phyloP scores from a whole-genome alignment of 2,113 vertebrate species.

The Alouatta palliata region DNA sequence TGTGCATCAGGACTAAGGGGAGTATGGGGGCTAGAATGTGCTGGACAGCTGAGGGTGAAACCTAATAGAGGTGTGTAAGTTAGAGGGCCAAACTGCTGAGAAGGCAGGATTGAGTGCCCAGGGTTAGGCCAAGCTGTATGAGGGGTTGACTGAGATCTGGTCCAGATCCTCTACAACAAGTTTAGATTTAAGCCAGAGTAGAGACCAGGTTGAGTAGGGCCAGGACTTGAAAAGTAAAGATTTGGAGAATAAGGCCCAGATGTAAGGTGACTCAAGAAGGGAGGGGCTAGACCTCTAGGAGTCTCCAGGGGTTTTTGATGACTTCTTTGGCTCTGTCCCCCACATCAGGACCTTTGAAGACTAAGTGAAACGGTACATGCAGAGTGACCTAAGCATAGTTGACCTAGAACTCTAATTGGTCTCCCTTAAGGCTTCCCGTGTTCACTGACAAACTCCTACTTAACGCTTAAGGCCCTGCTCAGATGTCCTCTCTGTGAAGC shows the following conservation, averaged over 20 bases:
- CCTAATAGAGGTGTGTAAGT: background rate
- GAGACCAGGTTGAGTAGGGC: background rate
- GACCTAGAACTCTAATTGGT: background rate
- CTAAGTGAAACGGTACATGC: background rate
- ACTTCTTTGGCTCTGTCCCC: background rate
- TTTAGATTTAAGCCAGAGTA: slow-evolving; percentile 9
- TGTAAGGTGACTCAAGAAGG: background rate
- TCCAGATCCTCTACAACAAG: background rate
- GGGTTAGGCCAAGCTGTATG: background rate
- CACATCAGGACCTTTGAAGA: background rate
- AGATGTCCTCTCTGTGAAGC: background rate
- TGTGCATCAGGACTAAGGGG: background rate
- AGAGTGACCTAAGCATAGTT: background rate
- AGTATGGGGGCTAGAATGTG: too few relatives aligned
- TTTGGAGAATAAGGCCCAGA: background rate
- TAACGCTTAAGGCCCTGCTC: background rate
- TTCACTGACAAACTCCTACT: background rate
- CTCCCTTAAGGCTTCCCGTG: background rate
- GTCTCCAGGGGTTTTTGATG: background rate
- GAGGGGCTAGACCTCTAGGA: background rate
- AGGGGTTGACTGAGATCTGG: background rate
- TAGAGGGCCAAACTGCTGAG: background rate
- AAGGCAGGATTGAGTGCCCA: background rate
- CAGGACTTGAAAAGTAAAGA: background rate
- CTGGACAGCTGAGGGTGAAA: background rate